Percentiles rank a stretch among this genome's conserved stretches.
Conservation (phyloP, 1,140 invertebrate species). For the Rhagoletis pomonella region DNA sequence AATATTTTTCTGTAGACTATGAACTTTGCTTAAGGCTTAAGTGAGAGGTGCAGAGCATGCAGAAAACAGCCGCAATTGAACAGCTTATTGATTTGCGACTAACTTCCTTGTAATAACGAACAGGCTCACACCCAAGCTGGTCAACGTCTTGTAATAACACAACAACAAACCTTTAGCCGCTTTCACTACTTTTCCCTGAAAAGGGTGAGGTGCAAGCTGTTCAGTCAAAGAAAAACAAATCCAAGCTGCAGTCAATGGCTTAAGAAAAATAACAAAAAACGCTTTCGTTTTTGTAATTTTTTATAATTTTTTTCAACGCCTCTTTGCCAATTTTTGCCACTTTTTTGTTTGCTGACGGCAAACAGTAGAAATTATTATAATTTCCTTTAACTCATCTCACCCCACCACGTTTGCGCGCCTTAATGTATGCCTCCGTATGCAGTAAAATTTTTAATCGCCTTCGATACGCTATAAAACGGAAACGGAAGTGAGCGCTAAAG, state of each 20-base stretch:
- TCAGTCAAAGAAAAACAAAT: not conserved
- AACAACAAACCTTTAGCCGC: not conserved
- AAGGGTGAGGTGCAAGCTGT: not conserved
- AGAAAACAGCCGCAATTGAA: not conserved
- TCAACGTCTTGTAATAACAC: not conserved
- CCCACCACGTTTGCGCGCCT: not conserved
- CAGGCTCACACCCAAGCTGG: not conserved
- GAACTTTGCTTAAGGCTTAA: too few species aligned
- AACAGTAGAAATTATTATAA: slow-evolving; percentile 22
- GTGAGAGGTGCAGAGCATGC: not conserved
- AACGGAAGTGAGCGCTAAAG: slow-evolving; percentile 27
- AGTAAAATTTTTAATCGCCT: slow-evolving; percentile 26
- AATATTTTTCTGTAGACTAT: not conserved
- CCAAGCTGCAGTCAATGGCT: not conserved
- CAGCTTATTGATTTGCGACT: not conserved
- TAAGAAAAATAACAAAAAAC: not conserved
- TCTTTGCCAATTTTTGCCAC: not conserved
- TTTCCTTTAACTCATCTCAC: not conserved
- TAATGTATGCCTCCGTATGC: not conserved
- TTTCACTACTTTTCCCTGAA: not conserved
- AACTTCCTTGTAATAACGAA: not conserved
- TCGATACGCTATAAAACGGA: slow-evolving; percentile 23
- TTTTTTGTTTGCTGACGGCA: not conserved
- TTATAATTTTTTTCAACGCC: not conserved
- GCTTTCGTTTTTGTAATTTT: not conserved